Percentiles rank a stretch among this genome's conserved stretches.
These are phyloP conservation scores for Parnassius apollo DNA, from an alignment of 2,888 invertebrate species.

Conservation along the genomic window DNA sequence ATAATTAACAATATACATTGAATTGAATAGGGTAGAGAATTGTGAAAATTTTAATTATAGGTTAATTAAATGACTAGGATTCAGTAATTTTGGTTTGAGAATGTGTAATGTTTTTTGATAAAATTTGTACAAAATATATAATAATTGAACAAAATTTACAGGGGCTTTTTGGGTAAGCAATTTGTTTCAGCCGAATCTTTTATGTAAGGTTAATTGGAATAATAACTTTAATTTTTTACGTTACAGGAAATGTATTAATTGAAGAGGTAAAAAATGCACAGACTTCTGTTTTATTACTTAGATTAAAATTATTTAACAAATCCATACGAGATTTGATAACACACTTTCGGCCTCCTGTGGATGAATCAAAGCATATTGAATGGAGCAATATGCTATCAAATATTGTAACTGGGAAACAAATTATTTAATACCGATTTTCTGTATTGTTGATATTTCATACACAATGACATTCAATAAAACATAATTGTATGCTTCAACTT, in stretches of 20 bases:
- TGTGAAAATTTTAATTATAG: no score
- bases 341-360: slow-evolving; percentile 63
- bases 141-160: no score
- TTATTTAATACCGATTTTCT: slow-evolving; percentile 42
- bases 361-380: slow-evolving; percentile 56
- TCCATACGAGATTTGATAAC: slow-evolving; percentile 57
- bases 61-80: no score
- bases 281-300: slow-evolving; percentile 49
- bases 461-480: slow-evolving; percentile 36
- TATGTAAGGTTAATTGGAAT: no score
- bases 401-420: slow-evolving; percentile 67
- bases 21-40: no score
- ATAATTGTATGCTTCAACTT: slow-evolving; percentile 49
- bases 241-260: slow-evolving; percentile 64
- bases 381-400: slow-evolving; percentile 69
- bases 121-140: no score
- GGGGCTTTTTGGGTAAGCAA: no score
- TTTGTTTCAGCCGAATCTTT: no score
- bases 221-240: slow-evolving; percentile 9
- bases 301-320: slow-evolving; percentile 58
- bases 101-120: no score
- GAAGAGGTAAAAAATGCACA: slow-evolving; percentile 50
- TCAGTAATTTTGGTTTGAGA: no score
- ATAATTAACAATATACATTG: no score
- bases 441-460: slow-evolving; percentile 15